A percentile compares a stretch with the other conserved stretches of the same genome.
phyloP scores from a whole-genome alignment of 2,797 vertebrate species.

The Sitta carolinensis region DNA sequence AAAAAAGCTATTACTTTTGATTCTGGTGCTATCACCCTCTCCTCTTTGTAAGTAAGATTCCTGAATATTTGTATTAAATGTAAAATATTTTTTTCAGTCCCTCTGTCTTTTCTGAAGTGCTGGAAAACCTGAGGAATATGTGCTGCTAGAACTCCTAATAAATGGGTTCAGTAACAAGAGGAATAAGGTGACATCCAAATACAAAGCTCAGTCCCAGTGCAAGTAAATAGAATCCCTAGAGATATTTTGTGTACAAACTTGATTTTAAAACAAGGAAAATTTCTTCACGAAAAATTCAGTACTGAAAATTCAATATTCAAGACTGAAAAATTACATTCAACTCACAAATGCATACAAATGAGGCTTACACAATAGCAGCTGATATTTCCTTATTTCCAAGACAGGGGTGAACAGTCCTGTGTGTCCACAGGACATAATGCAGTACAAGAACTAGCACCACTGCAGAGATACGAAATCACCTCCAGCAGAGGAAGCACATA shows the following conservation, averaged over 20 bases:
- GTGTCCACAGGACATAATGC: fast-evolving
- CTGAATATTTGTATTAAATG: not conserved
- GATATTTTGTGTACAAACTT: not conserved
- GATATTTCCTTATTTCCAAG: not conserved
- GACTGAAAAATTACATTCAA: not conserved
- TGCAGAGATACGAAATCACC: not conserved
- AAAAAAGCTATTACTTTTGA: not conserved
- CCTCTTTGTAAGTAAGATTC: not conserved
- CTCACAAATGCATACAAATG: not conserved
- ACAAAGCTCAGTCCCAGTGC: not conserved
- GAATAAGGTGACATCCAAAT: not conserved
- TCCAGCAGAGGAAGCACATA: not conserved
- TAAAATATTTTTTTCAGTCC: not conserved
- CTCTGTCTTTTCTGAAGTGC: not conserved
- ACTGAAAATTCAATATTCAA: not conserved
- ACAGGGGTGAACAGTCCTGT: not conserved
- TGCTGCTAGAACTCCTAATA: not conserved
- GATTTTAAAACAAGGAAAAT: not conserved
- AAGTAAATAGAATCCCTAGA: not conserved
- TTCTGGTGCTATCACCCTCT: not conserved
- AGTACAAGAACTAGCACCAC: not conserved
- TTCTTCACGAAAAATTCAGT: not conserved
- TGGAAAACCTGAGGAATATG: not conserved
- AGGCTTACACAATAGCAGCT: not conserved
- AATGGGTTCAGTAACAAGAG: not conserved